These are phyloP conservation scores for Semnornis frantzii DNA, from an alignment of 2,113 vertebrate species.

Conservation along the genomic window DNA sequence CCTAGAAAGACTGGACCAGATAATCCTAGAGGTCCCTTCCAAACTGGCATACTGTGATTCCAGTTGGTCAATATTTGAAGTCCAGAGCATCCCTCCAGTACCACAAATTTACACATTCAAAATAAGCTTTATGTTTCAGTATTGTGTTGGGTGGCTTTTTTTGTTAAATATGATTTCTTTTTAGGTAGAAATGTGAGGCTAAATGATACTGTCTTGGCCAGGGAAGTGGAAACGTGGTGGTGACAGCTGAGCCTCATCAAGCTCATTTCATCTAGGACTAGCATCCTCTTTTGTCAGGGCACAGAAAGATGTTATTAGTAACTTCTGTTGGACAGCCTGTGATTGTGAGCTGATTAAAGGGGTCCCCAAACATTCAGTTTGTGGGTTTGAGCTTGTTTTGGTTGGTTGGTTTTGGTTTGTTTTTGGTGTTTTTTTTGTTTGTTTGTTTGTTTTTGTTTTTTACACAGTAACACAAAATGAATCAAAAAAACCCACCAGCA, in stretches of 20 bases:
- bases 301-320: neutral
- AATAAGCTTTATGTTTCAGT: neutral
- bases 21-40: too few species aligned
- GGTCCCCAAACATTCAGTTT: neutral
- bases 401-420: too few species aligned
- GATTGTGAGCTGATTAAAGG: neutral
- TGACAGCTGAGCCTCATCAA: neutral
- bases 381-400: too few species aligned
- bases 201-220: neutral
- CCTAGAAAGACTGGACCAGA: too few species aligned
- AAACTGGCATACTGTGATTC: too few species aligned
- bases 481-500: neutral
- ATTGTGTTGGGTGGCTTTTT: neutral
- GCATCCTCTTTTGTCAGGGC: neutral
- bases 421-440: too few species aligned
- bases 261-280: neutral
- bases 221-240: neutral
- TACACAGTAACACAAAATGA: neutral
- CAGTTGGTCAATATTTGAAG: neutral
- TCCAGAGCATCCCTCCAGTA: accelerated
- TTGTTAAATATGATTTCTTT: neutral
- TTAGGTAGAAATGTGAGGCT: neutral
- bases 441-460: neutral
- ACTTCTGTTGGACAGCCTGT: neutral
- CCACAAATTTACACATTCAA: neutral